phyloP scores from a whole-genome alignment of 2,113 vertebrate genomes.

The Zosterops borbonicus region DNA sequence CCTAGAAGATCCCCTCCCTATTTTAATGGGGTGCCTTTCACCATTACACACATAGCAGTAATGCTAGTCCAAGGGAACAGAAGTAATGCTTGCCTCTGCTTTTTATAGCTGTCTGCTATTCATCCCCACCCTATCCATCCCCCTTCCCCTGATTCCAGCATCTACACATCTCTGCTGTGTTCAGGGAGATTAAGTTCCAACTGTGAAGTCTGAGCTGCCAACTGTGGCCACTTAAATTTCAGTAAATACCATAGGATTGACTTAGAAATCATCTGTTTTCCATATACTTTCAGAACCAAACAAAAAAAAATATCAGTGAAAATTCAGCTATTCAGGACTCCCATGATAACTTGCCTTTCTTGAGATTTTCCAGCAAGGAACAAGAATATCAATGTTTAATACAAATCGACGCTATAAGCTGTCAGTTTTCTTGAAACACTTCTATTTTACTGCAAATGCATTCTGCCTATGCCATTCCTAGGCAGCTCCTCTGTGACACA shows the following conservation, averaged over 20 bases:
- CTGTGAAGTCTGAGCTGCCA: not conserved
- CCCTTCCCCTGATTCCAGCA: not conserved
- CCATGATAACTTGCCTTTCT: not conserved
- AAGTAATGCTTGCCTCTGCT: conserved; percentile 1
- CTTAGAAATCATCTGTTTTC: not conserved
- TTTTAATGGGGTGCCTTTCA: not conserved
- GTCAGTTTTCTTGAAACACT: not conserved
- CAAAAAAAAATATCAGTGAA: not conserved
- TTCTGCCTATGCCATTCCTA: not conserved
- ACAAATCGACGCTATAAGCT: not conserved
- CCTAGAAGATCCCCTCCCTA: not conserved
- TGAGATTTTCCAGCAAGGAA: not conserved
- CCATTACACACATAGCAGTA: not conserved
- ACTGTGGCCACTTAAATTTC: not conserved
- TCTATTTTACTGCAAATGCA: not conserved
- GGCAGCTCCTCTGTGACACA: not conserved
- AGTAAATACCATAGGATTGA: not conserved
- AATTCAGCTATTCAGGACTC: not conserved
- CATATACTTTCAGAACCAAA: not conserved
- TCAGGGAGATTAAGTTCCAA: not conserved
- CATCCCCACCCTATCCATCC: not conserved
- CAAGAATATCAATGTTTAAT: not conserved
- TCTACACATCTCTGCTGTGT: not conserved
- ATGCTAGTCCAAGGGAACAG: not conserved
- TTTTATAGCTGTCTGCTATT: conserved; percentile 29